Base-by-base conservation (phyloP, 1,140 invertebrate genomes). In the Zophobas atratus region DNA sequence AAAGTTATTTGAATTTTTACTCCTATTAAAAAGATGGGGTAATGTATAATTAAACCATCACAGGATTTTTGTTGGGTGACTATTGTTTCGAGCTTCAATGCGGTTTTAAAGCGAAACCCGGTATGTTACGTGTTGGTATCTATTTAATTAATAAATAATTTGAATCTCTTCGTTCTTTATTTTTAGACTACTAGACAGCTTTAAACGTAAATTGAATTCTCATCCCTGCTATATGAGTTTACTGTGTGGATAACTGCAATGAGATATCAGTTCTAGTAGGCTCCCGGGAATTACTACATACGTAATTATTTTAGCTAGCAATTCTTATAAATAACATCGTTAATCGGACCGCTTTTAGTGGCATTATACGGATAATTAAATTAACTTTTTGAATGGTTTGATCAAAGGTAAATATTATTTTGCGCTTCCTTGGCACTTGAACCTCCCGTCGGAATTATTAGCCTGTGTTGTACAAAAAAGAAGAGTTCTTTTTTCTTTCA, bases 81-180 rank as follows among this genome's bases (percentile, higher is more conserved):
- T 20, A 20, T 20, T 20, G 20, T 20, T 20, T 20, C 20, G 20
- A 20, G 20, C 20, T 20, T 20, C 20, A 20, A 20, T 20, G 20
- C 20, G 20, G 20, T 20, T 20, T 20, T 20, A 20, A 20, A 20
- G 20, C 20, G 20, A 20, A 20, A 20, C 20, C 20, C 20, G 20
- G 20, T 20, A 20, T 20, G 20, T 20, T 20, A 20, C 20, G 20
- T 20, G 20, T 20, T 20, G 20, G 20, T 51, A 72, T 72, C 33
- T 72, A 72, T 72, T 53, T 72, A 55, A 53, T 55, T 72, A 53
- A 53, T 72, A 55, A 72, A 35, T 72, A 72, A 72, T 72, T 53
- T 49, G 46, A 55, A 67, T 67, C 60, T 67, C 60, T 43, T 33
- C 20, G 20, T 6, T 43, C 60, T 67, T 39, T 43, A 43, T 43